Conservation (phyloP, 2,797 vertebrate genomes). For the Petrocephalus sullivani region DNA sequence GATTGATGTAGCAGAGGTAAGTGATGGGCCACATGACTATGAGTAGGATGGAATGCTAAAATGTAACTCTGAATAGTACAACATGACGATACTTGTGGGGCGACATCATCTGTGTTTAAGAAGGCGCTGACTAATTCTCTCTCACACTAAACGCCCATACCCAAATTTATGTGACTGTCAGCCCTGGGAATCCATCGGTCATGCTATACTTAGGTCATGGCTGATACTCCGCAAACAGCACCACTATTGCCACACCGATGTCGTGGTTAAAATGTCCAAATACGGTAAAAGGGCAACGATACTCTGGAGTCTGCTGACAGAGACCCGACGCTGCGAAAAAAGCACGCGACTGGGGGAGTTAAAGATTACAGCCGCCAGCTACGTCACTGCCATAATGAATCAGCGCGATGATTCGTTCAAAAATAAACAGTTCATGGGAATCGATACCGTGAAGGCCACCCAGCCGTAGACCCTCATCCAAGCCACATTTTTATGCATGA, state of each 20-base stretch:
- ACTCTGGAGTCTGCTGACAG: background rate
- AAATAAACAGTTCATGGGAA: background rate
- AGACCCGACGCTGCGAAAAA: background rate
- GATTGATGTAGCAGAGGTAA: background rate
- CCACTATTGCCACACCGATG: background rate
- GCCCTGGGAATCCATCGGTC: background rate
- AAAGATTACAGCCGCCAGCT: background rate
- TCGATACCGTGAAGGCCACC: background rate
- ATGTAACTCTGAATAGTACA: background rate
- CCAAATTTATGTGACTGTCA: background rate
- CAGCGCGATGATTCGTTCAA: background rate
- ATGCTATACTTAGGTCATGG: background rate
- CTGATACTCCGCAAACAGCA: background rate
- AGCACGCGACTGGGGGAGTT: background rate
- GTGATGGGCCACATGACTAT: background rate
- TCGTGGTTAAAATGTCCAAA: background rate
- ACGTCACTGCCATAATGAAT: background rate
- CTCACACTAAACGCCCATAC: background rate
- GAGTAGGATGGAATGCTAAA: background rate
- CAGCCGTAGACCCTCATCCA: background rate
- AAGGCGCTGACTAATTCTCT: background rate
- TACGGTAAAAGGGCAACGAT: background rate
- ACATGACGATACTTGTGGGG: background rate
- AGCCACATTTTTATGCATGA: background rate
- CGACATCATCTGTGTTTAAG: background rate